Conservation (phyloP, 2,888 invertebrate species). For the Onthophagus sagittarius region DNA sequence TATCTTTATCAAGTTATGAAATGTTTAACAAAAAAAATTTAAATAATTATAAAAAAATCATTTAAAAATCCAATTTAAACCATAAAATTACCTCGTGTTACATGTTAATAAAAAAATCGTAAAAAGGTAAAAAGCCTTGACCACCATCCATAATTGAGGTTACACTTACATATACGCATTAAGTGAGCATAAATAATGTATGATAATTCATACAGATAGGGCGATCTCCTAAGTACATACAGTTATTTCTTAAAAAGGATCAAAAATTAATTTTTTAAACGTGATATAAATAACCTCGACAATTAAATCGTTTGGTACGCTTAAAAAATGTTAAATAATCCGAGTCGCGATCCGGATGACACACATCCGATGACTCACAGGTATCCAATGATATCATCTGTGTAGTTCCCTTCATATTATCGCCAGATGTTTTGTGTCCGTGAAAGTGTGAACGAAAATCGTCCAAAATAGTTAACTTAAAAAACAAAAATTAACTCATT, state of each 20-base stretch:
- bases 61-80: not conserved
- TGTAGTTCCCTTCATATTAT: not conserved
- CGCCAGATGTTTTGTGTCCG: not conserved
- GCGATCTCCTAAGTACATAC: not conserved
- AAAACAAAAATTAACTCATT: too few species aligned
- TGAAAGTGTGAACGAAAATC: not conserved
- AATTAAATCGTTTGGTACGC: not conserved
- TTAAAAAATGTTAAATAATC: not conserved
- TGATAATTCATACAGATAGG: not conserved
- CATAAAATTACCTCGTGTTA: not conserved
- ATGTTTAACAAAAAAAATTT: too few species aligned
- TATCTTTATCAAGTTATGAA: not conserved
- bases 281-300: not conserved
- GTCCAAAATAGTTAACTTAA: too few species aligned
- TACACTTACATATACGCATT: not conserved
- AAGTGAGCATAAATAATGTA: not conserved
- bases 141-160: not conserved
- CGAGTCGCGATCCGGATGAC: not conserved
- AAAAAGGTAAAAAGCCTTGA: not conserved
- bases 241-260: not conserved
- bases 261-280: not conserved
- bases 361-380: constrained; percentile 1
- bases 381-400: not conserved
- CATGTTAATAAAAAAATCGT: not conserved
- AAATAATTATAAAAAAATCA: too few species aligned